phyloP scores from a whole-genome alignment of 1,140 invertebrate species.

The Mactra quadrangularis region DNA sequence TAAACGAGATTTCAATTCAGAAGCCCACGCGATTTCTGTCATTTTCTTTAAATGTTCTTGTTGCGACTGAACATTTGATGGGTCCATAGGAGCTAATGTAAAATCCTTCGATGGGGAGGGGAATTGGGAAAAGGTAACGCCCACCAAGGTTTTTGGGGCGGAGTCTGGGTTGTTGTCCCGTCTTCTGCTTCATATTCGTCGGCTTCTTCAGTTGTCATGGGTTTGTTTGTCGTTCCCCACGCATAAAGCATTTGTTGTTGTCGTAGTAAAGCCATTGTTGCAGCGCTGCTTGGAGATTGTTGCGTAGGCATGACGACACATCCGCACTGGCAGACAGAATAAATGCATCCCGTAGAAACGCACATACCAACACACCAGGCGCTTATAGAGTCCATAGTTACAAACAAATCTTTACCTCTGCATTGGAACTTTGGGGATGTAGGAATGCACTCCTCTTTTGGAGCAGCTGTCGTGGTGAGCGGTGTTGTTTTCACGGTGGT shows the following conservation, averaged over 20 bases:
- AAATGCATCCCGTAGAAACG: slow-evolving; percentile 3
- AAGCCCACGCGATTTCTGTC: slow-evolving; percentile 15
- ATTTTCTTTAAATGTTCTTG: slow-evolving; percentile 12
- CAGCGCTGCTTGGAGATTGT: slow-evolving; percentile 1
- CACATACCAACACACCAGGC: slow-evolving; percentile 52
- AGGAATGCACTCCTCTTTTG: slow-evolving; percentile 15
- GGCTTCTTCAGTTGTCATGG: slow-evolving; percentile 46
- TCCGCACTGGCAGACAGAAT: slow-evolving; percentile 26
- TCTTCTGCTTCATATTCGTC: slow-evolving; percentile 45
- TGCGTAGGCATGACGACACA: slow-evolving; percentile 12
- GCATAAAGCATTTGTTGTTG: not conserved
- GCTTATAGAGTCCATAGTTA: slow-evolving; percentile 24
- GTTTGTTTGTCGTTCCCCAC: not conserved
- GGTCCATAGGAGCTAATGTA: slow-evolving; percentile 18
- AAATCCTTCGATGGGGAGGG: slow-evolving; percentile 22
- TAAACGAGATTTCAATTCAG: slow-evolving; percentile 25
- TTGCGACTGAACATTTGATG: not conserved
- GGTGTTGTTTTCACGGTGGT: slow-evolving; percentile 12
- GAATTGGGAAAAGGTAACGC: not conserved
- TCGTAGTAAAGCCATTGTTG: not conserved
- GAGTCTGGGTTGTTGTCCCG: not conserved
- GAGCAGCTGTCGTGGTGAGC: not conserved
- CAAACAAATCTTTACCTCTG: slow-evolving; percentile 45
- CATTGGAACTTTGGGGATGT: slow-evolving; percentile 27
- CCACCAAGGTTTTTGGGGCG: not conserved